Conservation (phyloP, 2,797 vertebrate genomes). For the Chrosomus eos region DNA sequence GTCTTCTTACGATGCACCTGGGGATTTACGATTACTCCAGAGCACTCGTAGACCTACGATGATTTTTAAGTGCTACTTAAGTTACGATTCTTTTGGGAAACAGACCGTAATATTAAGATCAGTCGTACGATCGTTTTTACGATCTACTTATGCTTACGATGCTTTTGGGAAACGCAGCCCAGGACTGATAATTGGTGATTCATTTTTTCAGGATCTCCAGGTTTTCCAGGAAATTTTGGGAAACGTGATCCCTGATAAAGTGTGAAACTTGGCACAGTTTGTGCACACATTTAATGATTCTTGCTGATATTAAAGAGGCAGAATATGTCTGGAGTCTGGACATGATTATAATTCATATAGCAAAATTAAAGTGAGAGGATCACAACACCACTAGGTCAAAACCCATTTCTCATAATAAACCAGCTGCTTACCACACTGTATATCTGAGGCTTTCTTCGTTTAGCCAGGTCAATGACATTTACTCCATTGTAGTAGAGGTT, state of each 20-base stretch:
- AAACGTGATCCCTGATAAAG: background rate
- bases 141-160: too few species aligned
- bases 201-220: background rate
- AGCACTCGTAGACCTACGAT: too few species aligned
- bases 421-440: slow-evolving; percentile 89
- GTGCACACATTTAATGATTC: slow-evolving; percentile 7
- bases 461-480: slow-evolving; percentile 95
- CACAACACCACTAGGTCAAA: background rate
- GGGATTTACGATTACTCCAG: too few species aligned
- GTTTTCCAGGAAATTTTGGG: background rate
- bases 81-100: too few species aligned
- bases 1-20: too few species aligned
- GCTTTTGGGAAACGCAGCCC: too few species aligned
- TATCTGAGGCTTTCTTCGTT: slow-evolving; percentile 96
- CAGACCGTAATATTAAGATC: too few species aligned
- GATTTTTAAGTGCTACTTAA: too few species aligned
- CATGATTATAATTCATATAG: background rate
- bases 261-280: background rate
- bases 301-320: background rate
- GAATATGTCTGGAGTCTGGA: background rate
- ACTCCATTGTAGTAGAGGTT: slow-evolving; percentile 98
- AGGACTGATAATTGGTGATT: background rate
- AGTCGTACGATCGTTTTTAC: too few species aligned
- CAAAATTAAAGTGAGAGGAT: background rate
- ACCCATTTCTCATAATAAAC: background rate